Evolutionary conservation across 2,888 invertebrate species (phyloP).

Genomic region (Antheraea assamensis): DNA sequence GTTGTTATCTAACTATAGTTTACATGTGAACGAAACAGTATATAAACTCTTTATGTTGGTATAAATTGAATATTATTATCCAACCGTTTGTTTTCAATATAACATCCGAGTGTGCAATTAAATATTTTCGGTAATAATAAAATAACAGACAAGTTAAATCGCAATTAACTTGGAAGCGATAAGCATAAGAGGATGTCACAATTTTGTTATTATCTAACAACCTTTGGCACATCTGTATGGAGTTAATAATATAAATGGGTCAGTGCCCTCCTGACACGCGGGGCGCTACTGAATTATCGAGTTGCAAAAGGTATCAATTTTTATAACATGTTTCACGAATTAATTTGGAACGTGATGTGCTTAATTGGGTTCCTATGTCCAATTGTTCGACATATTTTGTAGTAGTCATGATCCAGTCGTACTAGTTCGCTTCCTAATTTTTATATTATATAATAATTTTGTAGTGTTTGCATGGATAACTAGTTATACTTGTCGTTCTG

Average conservation of each 20-base stretch:
- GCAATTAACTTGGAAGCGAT: neutral
- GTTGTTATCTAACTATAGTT: too few relatives aligned
- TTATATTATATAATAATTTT: too few relatives aligned
- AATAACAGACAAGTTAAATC: neutral
- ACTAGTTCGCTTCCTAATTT: too few relatives aligned
- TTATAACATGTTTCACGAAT: neutral
- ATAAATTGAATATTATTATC: neutral
- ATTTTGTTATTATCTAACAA: conserved; percentile 28
- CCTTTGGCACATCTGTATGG: conserved; percentile 26
- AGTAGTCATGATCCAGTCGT: too few relatives aligned
- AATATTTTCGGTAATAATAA: neutral
- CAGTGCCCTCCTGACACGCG: conserved; percentile 11
- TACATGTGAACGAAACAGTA: too few relatives aligned
- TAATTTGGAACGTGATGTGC: too few relatives aligned
- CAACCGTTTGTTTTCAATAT: neutral
- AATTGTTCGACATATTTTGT: too few relatives aligned
- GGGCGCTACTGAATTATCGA: neutral
- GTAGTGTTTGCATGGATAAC: too few relatives aligned
- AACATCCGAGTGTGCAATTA: neutral
- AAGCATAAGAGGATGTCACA: conserved; percentile 22
- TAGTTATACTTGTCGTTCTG: too few relatives aligned
- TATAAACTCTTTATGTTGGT: too few relatives aligned
- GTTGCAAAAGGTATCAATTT: neutral
- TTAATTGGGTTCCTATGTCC: too few relatives aligned
- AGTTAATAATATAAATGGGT: conserved; percentile 14